Evolutionary conservation across 2,797 vertebrate species (phyloP), one percentile per base, ranked within the genome.

Genomic region (Eospalax fontanierii): DNA sequence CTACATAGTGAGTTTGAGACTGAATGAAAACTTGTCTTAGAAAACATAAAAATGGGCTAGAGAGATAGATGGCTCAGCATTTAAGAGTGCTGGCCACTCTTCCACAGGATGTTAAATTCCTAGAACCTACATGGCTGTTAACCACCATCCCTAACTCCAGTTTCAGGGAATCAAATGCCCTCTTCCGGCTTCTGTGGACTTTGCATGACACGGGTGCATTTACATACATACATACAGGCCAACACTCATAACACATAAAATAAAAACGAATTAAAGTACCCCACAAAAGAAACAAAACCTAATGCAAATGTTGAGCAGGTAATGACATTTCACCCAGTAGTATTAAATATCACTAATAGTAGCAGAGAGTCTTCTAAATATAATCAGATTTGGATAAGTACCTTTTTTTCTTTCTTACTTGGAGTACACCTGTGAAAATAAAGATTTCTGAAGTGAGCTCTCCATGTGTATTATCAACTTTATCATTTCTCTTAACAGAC

Each of bases 351-450:
- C 35, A 59, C n/a, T 86, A 10, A 7, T 63, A 43, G 43, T 35
- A 66, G 40, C 81, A 83, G 66, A 65, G 18, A 59, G 71, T 93
- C 95, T 95, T 83, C 46, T 90, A 84, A 92, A 85, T 83, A 70
- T 82, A 38, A 63, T 79, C 65, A 90, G 19, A 75, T 89, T 94
- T 94, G 12, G 70, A 0, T 73, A 14, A 15, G n/a, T 73, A 76
- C 19, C 87, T 89, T 93, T 90, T 90, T 94, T 89, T 75, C 40
- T 94, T 91, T 90, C 40, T 38, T 93, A 24, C 43, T 93, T 14
- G 84, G 28, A 94, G 57, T 93, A 78, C 75, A 40, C 26, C 74
- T 95, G 43, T 43, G 46, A 95, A 96, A 96, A 92, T 79, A 82
- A 2, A 54, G 66, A 89, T 94, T 95, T 15, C 73, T 61, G 35